These are phyloP conservation scores for Tupaia chinensis DNA, from an alignment of 2,113 vertebrate species.

Conservation along the genomic window DNA sequence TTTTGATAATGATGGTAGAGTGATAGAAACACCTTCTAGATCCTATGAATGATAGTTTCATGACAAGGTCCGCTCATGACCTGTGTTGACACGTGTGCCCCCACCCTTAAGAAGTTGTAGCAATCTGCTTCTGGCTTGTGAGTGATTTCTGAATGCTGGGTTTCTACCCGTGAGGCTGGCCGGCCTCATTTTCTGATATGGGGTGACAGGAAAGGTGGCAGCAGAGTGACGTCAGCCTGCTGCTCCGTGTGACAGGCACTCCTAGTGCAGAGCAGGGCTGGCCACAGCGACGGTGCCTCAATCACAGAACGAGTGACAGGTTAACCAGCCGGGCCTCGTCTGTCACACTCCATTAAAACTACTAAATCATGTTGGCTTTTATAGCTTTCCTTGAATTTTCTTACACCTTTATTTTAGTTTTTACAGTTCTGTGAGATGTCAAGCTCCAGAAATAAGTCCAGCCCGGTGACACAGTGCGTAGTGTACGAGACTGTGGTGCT, in stretches of 20 bases:
- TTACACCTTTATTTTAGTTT: background rate
- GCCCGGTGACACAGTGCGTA: too few species aligned
- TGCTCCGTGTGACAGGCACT: rapidly evolving
- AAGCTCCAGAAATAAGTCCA: background rate
- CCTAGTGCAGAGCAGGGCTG: background rate
- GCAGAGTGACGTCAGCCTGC: too few species aligned
- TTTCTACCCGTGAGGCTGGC: background rate
- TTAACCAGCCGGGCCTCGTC: background rate
- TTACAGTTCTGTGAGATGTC: background rate
- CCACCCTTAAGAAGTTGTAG: background rate
- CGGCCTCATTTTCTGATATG: background rate
- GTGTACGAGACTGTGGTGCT: too few species aligned
- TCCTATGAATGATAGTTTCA: background rate
- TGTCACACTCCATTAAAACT: background rate
- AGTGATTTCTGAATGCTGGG: background rate
- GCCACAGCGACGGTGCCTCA: rapidly evolving
- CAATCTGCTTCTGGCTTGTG: conserved; percentile 5
- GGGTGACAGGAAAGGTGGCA: background rate
- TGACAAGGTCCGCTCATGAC: background rate
- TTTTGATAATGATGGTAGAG: background rate
- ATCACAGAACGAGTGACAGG: background rate
- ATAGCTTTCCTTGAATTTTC: background rate
- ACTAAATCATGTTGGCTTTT: background rate
- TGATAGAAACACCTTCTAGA: background rate
- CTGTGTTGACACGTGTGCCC: background rate